These are phyloP conservation scores for Bubalus kerabau DNA, from an alignment of 2,113 vertebrate species.

Conservation along the genomic window DNA sequence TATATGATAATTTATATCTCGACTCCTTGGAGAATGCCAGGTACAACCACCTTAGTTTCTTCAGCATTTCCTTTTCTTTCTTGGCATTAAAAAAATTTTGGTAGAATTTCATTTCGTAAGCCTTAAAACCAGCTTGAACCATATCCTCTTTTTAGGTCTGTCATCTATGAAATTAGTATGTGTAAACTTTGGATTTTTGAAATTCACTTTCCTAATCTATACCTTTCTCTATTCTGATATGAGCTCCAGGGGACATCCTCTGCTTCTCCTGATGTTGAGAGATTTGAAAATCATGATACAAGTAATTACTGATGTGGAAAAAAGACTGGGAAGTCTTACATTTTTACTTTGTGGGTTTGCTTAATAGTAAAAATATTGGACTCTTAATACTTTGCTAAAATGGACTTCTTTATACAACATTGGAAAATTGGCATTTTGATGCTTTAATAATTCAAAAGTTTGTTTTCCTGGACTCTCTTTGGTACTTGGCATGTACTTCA, in stretches of 20 bases:
- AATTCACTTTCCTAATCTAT: neutral
- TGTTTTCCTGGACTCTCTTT: neutral
- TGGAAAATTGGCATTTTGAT: conserved; percentile 7
- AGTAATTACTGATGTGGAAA: neutral
- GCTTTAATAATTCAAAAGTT: conserved; percentile 37
- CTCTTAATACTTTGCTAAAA: conserved; percentile 4
- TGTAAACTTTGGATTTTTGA: neutral
- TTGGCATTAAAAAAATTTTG: neutral
- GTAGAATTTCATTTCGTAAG: neutral
- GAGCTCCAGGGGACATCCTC: neutral
- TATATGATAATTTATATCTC: neutral
- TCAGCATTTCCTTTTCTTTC: neutral
- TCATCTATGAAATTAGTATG: neutral
- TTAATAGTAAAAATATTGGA: neutral
- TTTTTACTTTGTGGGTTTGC: neutral
- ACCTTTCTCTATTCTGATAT: neutral
- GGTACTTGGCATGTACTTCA: neutral
- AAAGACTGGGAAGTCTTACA: neutral
- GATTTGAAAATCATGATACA: neutral
- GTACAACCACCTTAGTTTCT: neutral
- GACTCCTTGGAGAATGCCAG: neutral
- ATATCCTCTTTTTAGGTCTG: neutral
- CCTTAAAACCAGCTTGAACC: neutral
- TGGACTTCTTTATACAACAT: neutral
- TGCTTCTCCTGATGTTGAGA: neutral